Evolutionary conservation across 2,888 invertebrate species (phyloP), one percentile per base, ranked within the genome.

Genomic region (Endotricha flammealis): DNA sequence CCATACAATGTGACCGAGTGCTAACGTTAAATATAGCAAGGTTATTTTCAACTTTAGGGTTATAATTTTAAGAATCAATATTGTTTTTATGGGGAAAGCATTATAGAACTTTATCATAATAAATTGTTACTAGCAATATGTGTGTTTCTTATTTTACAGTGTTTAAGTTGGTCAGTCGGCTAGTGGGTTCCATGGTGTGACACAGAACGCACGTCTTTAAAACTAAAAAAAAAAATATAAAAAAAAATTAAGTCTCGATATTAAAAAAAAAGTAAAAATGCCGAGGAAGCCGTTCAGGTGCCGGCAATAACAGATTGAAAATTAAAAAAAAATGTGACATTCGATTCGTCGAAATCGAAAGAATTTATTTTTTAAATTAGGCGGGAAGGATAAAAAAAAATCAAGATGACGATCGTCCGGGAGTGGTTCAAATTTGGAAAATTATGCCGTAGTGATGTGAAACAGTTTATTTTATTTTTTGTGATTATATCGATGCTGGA

Each of bases 91-190:
- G 44, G 59, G 48, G 55, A 63, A 68, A 63, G 62, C 51, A 32
- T 41, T 39, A 50, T 68, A 45, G 59, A 44, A 73, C 79, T 48
- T 51, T 77, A 33, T 71, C 64, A 25, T 28, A 59, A 47, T 67
- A 49, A 67, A 36, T 12, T 27, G 8, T 10, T 29, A 42, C 39
- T 52, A 45, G 78, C 78, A 79, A 80, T 82, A 82, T 85, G 78
- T 83, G 73, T 83, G 78, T 77, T 85, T 85, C 85, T 83, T 85
- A 83, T 83, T 85, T 85, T 75, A 83, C 79, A 71, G 67, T 61
- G 64, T 69, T n/a, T 63, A 79, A 85, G 83, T 86, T 83, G 86
- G 86, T 86, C 86, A 86, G 66, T 86, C 75, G 81, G 86, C 73
- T 81, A 86, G 86, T 86, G 71, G 86, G 85, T 73, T 83, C 64